Base-by-base conservation (phyloP, 2,797 vertebrate genomes). In the Liparis tanakae region DNA sequence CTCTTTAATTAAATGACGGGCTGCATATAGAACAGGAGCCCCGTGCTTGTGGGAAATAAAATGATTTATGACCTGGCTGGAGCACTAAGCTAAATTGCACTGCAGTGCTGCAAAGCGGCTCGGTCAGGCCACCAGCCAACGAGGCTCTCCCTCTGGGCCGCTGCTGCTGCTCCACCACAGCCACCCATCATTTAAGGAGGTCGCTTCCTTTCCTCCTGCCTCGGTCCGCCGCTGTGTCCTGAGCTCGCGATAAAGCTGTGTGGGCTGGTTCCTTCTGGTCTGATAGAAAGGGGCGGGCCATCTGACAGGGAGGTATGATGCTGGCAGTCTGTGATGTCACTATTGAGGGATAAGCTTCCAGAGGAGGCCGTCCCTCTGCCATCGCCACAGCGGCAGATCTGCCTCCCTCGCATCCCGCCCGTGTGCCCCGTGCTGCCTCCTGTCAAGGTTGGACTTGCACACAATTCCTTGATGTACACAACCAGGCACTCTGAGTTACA, bases 31-130 rank as follows among this genome's bases (percentile, higher is more conserved):
- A 92, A 88, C 91, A 85, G 90, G 88, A 93, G 87, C 83, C 84
- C 84, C 12, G 76, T 90, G 88, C 91, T 92, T 91, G 92, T 93
- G 90, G 92, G 92, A 91, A 93, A 92, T 89, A 86, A 88, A 94
- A 92, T 94, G 93, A 95, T 94, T 95, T 94, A 95, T 93, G 91
- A 88, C 82, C 87, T 88, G 85, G 91, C 88, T 87, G 85, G 84
- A 91, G 91, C 94, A 95, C 92, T 95, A 94, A 94, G 91, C 92
- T 91, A 94, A 94, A 95, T 95, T 95, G 92, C 90, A 89, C 90
- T 88, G 91, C 94, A 88, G 91, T 92, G 92, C 93, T 91, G 91
- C 88, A 91, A 93, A 91, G 86, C 88, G 85, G 87, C 89, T 92
- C 84, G 34, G 82, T 82, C 88, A 90, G 85, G 76, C 80, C 73